These are phyloP conservation scores for Caenorhabditis imperialis DNA, from an alignment of 2,888 invertebrate genomes.

Conservation along the genomic window DNA sequence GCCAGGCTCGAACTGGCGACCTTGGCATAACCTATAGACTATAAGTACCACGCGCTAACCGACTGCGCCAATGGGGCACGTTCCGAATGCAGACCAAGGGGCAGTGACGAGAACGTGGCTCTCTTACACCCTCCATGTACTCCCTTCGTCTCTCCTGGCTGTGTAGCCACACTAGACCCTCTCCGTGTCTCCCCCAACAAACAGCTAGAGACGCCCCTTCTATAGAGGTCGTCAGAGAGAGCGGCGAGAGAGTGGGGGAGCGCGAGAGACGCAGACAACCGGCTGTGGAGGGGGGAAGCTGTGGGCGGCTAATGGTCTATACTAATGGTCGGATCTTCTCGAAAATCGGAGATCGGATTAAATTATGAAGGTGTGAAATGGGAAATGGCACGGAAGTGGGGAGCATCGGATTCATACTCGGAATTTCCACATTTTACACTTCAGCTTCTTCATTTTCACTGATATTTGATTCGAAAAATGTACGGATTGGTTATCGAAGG, in stretches of 20 bases:
- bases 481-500: constrained; percentile 73
- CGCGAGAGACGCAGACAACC: constrained; percentile 41
- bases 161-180: neutral
- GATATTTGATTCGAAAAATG: constrained; percentile 44
- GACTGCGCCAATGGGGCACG: constrained; percentile 72
- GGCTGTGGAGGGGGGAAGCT: neutral
- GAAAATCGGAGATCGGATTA: constrained; percentile 36
- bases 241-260: constrained; percentile 18
- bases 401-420: neutral
- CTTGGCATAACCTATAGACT: constrained; percentile 65
- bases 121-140: constrained; percentile 20
- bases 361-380: constrained; percentile 35
- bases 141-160: constrained; percentile 10
- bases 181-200: constrained; percentile 2
- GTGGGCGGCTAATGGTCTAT: constrained; percentile 7
- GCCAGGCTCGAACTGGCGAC: constrained; percentile 67
- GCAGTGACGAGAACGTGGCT: constrained; percentile 31
- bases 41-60: constrained; percentile 75
- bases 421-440: constrained; percentile 1
- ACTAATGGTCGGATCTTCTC: constrained; percentile 1
- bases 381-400: constrained; percentile 40
- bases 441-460: constrained; percentile 10
- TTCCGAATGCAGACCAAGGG: constrained; percentile 4
- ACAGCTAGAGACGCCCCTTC: constrained; percentile 5
- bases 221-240: constrained; percentile 17